Evolutionary conservation across 2,888 invertebrate species (phyloP), one percentile per base, ranked within the genome.

Genomic region (Parnassius mnemosyne): DNA sequence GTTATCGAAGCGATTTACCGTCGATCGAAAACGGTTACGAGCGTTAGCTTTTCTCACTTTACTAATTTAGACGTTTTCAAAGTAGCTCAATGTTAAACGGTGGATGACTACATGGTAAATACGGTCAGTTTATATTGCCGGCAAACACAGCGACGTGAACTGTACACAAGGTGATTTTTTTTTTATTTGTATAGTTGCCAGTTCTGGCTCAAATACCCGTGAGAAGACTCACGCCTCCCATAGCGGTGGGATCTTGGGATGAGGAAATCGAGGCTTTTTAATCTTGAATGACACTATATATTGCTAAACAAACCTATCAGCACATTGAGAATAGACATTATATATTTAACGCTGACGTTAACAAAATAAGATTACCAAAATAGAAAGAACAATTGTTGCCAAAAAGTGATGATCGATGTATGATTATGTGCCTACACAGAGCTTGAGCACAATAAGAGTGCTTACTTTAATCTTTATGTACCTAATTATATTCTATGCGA

Each of bases 11-110:
- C 84, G 83, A 89, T 89, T 87, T 87, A 89, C 84, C 78, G 80
- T 70, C 85, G 79, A 89, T 88, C 82, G 82, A 78, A 78, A 83
- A 81, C 76, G 83, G 84, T 86, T 84, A 87, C 83, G 83, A 84
- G 84, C 85, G 84, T 85, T 83, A 87, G 84, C 87, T 87, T 89
- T 89, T 89, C 89, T 89, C 89, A 89, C 89, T 85, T 84, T 71
- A 87, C 89, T 89, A 90, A 90, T 90, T 89, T 89, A 88, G 88
- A 87, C 83, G 86, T 89, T 85, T 82, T 85, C 82, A 87, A 89
- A 89, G 88, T 89, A 89, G 90, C 87, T 76, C 83, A 74, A 76
- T 78, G 87, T 87, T 89, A 87, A 89, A 84, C 83, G 84, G 86
- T 80, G 81, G 82, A 87, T 89, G 85, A 89, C 83, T 80, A 78